Evolutionary conservation across 2,888 invertebrate genomes (phyloP), one percentile per base, ranked within the genome.

Genomic region (Candidula unifasciata): DNA sequence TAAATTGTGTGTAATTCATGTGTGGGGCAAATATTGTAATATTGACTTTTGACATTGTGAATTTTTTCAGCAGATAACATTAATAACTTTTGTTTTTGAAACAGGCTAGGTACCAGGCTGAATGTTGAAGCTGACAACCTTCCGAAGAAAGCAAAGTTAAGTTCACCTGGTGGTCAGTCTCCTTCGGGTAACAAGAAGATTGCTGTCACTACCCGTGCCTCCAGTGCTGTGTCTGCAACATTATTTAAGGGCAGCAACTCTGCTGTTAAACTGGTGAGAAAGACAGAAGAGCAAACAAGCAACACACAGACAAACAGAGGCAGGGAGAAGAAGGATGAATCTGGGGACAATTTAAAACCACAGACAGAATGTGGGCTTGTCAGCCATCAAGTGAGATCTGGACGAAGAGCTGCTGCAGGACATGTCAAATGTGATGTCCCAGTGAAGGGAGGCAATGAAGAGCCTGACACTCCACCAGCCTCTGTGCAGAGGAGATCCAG

Each of bases 131-230:
- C 69, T 35, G 35, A 37, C 33, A 35, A 35, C 24, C 21, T 35
- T 21, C 21, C 69, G 35, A 69, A 69, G 69, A 69, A 24, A 69
- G 37, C 69, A 69, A 69, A 69, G 35, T 18, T 69, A 18, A 37
- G 33, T 18, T 6, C n/a, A 69, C 21, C 69, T 18, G 24, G 18
- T 18, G 21, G 24, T 2, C 69, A 69, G 69, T 33, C 69, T 37
- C 69, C n/a, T n/a, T 44, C 30, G 16, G 68, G 30, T 3, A 37
- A 1, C 0, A 69, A 69, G 35, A 69, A 69, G 37, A 16, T 18
- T 33, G 33, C 68, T 33, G 24, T 16, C 30, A 69, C 69, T 35
- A 37, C 35, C 21, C 10, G 44, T n/a, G 73, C 44, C 8, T 44
- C 73, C 27, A 24, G 13, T 24, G 27, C n/a, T 44, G 3, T 73